Evolutionary conservation across 1,140 invertebrate genomes (phyloP).

Genomic region (Fopius arisanus): DNA sequence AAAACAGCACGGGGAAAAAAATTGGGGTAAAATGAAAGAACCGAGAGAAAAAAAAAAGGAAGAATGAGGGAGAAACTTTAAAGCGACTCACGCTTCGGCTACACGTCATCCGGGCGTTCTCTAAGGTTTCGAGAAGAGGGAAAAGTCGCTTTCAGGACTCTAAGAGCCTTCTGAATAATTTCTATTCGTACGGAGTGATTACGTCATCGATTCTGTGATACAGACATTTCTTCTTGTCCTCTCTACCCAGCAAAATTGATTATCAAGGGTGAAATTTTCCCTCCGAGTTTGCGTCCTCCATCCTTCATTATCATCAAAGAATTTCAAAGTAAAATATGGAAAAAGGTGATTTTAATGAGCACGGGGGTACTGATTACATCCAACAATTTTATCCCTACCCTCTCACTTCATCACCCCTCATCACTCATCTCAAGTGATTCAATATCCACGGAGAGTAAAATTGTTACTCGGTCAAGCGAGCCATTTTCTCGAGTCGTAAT

Average conservation of each 20-base stretch:
- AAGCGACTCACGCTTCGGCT: slow-evolving; percentile 35
- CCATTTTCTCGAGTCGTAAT: neutral
- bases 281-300: neutral
- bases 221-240: neutral
- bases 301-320: neutral
- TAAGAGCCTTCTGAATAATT: slow-evolving; percentile 30
- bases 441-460: neutral
- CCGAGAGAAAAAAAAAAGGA: slow-evolving; percentile 9
- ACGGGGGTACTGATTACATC: too few species aligned
- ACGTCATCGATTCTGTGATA: slow-evolving; percentile 14
- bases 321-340: too few species aligned
- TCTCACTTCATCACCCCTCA: neutral
- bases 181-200: slow-evolving; percentile 20
- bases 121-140: slow-evolving; percentile 16
- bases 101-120: slow-evolving; percentile 27
- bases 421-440: neutral
- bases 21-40: neutral
- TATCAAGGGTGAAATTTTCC: neutral
- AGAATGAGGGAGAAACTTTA: slow-evolving; percentile 27
- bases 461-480: neutral
- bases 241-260: neutral
- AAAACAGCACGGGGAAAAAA: slow-evolving; percentile 14
- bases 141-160: slow-evolving; percentile 12
- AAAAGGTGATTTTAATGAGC: neutral
- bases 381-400: too few species aligned